Evolutionary conservation across 2,888 invertebrate species (phyloP), one percentile per base, ranked within the genome.

Genomic region (Amphipoea oculea): DNA sequence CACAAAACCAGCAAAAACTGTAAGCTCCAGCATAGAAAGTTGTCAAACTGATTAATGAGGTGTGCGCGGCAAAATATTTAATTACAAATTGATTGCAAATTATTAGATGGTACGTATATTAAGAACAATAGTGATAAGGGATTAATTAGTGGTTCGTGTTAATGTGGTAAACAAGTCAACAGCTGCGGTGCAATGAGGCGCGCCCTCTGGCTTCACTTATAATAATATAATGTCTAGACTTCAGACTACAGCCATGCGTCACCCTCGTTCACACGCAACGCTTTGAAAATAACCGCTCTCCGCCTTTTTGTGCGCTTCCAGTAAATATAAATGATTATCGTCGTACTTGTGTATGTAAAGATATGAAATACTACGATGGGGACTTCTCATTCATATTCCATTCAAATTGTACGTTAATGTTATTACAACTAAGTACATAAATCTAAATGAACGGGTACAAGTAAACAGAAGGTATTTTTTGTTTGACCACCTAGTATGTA

Each of bases 241-340:
- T 83, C 85, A 91, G 90, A 93, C 94, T 90, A 88, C 86, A 89
- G 90, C 90, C 89, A 92, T 95, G 95, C 95, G 95, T 95, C 95
- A 94, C 95, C 94, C 95, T 84, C 89, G 87, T 94, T 95, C 96
- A 94, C 96, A 95, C 96, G 96, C 96, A 95, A 96, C 89, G 91
- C 94, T 94, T 95, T 94, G 91, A 92, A 93, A 93, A 93, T 91
- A 93, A 93, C 92, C 93, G 92, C 93, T 90, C 92, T 89, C 80
- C 81, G 82, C 81, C 86, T 90, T 91, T 92, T 91, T 87, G 84
- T 85, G 84, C 86, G 84, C 84, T 87, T 76, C 73, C 69, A 86
- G 79, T 81, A 79, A 80, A 84, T 76, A 83, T 83, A 88, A 87
- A 86, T 76, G 82, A 78, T 81, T 83, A 86, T 82, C 78, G 76